Percentiles rank a stretch among this genome's conserved stretches.
phyloP scores from a whole-genome alignment of 2,888 invertebrate genomes.

The Drosophila ochracea region DNA sequence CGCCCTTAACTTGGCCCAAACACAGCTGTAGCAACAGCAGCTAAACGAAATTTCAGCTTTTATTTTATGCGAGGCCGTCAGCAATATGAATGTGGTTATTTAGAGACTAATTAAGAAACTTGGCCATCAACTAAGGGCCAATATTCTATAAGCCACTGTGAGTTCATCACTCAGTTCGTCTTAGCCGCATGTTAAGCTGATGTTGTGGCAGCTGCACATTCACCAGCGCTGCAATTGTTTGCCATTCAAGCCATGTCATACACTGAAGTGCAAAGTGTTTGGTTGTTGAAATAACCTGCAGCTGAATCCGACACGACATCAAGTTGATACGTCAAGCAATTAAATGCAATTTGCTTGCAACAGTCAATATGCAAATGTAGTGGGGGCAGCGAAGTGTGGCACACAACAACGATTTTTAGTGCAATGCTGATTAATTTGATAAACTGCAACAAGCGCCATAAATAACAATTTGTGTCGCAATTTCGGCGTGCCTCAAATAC shows the following conservation, averaged over 20 bases:
- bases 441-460: constrained; percentile 44
- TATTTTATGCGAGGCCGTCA: constrained; percentile 5
- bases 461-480: constrained; percentile 47
- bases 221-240: constrained; percentile 14
- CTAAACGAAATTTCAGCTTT: background rate
- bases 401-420: constrained; percentile 16
- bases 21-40: background rate
- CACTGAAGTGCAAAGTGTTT: constrained; percentile 17
- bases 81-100: constrained; percentile 4
- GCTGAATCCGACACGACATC: constrained; percentile 15
- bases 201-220: constrained; percentile 19
- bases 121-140: constrained; percentile 18
- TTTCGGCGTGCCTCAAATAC: constrained; percentile 37
- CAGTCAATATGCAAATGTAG: constrained; percentile 44
- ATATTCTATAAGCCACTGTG: background rate
- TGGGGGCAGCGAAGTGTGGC: constrained; percentile 2
- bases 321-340: constrained; percentile 64
- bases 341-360: constrained; percentile 65
- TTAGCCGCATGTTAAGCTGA: constrained; percentile 1
- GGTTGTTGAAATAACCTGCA: background rate
- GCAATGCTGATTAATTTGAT: constrained; percentile 61
- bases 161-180: background rate
- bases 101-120: constrained; percentile 8
- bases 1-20: constrained; percentile 10
- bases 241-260: constrained; percentile 11